Evolutionary conservation across 2,888 invertebrate genomes (phyloP).

Genomic region (Yponomeuta malinellus): DNA sequence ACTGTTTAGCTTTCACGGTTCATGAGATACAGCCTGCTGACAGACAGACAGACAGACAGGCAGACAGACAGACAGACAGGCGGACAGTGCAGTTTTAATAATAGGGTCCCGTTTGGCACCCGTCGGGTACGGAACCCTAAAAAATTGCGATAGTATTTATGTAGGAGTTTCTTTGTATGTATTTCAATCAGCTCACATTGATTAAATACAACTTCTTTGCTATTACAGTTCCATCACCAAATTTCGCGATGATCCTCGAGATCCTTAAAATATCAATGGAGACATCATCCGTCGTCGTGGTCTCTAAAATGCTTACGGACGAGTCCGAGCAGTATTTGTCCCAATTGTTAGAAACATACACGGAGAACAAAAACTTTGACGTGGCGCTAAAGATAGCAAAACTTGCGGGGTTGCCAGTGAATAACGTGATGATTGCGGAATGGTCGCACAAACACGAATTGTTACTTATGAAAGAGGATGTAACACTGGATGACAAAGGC

Average conservation of each 20-base stretch:
- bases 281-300: slow-evolving; percentile 70
- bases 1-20: too few relatives aligned
- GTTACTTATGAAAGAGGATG: slow-evolving; percentile 41
- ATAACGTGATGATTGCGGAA: slow-evolving; percentile 71
- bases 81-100: too few relatives aligned
- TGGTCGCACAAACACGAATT: slow-evolving; percentile 71
- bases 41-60: too few relatives aligned
- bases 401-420: slow-evolving; percentile 60
- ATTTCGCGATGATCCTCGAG: slow-evolving; percentile 55
- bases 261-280: slow-evolving; percentile 76
- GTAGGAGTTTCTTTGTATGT: too few relatives aligned
- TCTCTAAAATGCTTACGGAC: slow-evolving; percentile 61
- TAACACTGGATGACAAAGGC: slow-evolving; percentile 45
- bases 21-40: too few relatives aligned
- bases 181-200: too few relatives aligned
- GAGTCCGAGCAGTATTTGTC: slow-evolving; percentile 62
- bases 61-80: too few relatives aligned
- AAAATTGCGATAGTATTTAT: too few relatives aligned
- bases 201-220: too few relatives aligned
- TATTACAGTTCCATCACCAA: slow-evolving; percentile 58
- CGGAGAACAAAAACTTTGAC: slow-evolving; percentile 66
- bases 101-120: too few relatives aligned
- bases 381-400: slow-evolving; percentile 77
- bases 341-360: slow-evolving; percentile 72
- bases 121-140: too few relatives aligned